Percentiles rank a stretch among this genome's conserved stretches.
Conservation (phyloP, 2,797 vertebrate species). For the Urocyon cinereoargenteus region DNA sequence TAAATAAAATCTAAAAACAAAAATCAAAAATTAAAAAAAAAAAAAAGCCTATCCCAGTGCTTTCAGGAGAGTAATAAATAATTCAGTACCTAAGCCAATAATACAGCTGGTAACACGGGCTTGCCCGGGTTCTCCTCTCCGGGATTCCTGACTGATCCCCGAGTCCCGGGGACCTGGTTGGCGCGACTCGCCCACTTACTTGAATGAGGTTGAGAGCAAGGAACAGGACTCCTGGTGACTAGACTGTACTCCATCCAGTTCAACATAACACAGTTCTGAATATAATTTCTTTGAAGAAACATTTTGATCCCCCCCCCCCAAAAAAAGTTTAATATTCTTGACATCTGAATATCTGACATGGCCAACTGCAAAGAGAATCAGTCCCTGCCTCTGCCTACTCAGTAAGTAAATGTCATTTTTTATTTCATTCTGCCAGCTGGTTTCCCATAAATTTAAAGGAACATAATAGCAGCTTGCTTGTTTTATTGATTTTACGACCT, state of each 20-base stretch:
- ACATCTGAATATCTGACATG: not conserved
- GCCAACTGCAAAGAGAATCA: not conserved
- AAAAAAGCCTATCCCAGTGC: not conserved
- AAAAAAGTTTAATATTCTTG: not conserved
- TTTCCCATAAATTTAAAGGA: slow-evolving; percentile 36
- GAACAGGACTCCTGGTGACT: rapidly evolving
- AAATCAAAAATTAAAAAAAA: too few species aligned
- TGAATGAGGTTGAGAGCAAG: rapidly evolving
- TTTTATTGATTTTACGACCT: slow-evolving; percentile 67
- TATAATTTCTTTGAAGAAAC: not conserved
- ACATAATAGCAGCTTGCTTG: not conserved
- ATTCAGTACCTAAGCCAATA: too few species aligned
- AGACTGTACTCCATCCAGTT: not conserved
- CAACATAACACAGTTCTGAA: not conserved
- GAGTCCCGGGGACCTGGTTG: not conserved
- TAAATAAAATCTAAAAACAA: not conserved
- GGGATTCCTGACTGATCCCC: not conserved
- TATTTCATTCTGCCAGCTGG: not conserved
- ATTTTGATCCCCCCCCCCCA: not conserved
- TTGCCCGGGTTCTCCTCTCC: rapidly evolving
- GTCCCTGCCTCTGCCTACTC: not conserved
- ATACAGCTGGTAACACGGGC: not conserved
- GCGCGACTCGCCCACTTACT: too few species aligned
- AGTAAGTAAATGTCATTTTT: slow-evolving; percentile 48
- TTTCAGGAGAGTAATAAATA: not conserved